Base-by-base conservation (phyloP, 1,140 invertebrate genomes). In the Artemia franciscana region DNA sequence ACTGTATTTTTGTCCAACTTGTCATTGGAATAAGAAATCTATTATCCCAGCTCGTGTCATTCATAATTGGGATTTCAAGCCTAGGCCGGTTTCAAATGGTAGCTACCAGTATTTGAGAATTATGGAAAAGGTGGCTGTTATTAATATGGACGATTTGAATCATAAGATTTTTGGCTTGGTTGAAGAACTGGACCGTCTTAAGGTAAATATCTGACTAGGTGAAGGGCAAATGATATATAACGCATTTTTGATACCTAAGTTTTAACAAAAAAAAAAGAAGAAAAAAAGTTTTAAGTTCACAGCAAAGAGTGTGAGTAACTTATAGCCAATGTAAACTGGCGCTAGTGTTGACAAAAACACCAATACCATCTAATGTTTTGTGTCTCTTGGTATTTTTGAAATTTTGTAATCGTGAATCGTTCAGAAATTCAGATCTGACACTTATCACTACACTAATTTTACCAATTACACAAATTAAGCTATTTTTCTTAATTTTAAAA, bases 51-150 rank as follows among this genome's bases (percentile, higher is more conserved):
- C 77, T 12, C 67, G 72, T 18, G 73, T 79, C 30, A 61, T 78
- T 4, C 74, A 75, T 66, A 78, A 79, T 68, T 79, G 78, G 78
- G 76, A 78, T 67, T 79, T 77, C 68, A 69, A 70, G 25, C 26
- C 24, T 3, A 30, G 28, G 69, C 24, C 69, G 74, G 76, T 78
- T 56, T 72, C 69, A 26, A 70, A 71, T 60, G 69, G 69, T 39
- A 75, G 72, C 57, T 69, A 71, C 21, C 71, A 72, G 28, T 76
- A 75, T 66, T 67, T 78, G 18, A 66, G 68, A 15, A 69, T 71
- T n/a, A 67, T 73, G 26, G 23, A 15, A 26, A 61, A 24, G 25
- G 25, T 23, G 64, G 71, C 78, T 4, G 66, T 77, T 7, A 63
- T 78, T 24, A 71, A 77, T 63, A 59, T 79, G 5, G 67, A 73